Percentiles rank a stretch among this genome's conserved stretches.
These are phyloP conservation scores for Urocitellus parryii DNA, from an alignment of 2,113 vertebrate species.

Conservation along the genomic window DNA sequence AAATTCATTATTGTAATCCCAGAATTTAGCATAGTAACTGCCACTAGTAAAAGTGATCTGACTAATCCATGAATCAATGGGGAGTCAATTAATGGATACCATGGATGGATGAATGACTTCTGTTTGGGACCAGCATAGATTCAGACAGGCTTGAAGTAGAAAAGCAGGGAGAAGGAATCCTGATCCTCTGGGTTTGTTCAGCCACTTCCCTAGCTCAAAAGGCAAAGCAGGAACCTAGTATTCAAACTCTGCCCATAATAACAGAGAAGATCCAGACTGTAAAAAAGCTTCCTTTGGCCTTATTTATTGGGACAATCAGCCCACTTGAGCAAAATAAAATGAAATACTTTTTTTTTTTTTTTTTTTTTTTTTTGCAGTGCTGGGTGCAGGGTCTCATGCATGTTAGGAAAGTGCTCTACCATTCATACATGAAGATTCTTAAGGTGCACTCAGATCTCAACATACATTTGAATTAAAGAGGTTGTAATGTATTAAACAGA, in stretches of 20 bases:
- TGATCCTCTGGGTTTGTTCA: neutral
- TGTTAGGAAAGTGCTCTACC: neutral
- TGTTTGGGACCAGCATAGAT: neutral
- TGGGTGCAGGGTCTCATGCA: neutral
- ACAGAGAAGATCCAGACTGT: neutral
- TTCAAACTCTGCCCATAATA: neutral
- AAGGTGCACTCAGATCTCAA: neutral
- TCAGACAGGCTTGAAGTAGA: neutral
- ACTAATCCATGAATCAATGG: neutral
- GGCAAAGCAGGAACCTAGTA: neutral
- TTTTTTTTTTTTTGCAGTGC: neutral
- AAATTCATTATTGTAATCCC: neutral
- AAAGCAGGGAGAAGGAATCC: neutral
- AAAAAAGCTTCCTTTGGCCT: neutral
- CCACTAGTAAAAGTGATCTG: neutral
- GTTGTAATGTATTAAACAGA: neutral
- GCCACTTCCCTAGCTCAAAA: neutral
- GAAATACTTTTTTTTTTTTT: neutral
- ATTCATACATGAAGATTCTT: neutral
- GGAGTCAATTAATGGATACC: neutral
- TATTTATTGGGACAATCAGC: neutral
- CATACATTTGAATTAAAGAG: neutral
- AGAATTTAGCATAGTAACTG: neutral
- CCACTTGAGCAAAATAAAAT: neutral
- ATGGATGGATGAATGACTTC: neutral